Evolutionary conservation across 1,140 invertebrate species (phyloP).

Genomic region (Listronotus oregonensis): DNA sequence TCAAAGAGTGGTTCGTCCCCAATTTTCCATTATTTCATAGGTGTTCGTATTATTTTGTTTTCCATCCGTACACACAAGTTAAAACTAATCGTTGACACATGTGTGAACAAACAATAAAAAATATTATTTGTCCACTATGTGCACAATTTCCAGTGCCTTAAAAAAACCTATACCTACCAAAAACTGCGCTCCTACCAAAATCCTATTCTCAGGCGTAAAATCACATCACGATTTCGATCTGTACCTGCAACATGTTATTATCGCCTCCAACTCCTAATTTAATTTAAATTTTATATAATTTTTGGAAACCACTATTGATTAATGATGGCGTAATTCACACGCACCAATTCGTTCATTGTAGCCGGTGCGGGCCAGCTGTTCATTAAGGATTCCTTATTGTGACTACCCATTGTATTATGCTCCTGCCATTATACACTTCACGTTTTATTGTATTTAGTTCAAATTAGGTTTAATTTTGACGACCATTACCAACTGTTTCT

Average conservation of each 20-base stretch:
- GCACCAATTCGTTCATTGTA: slow-evolving; percentile 46
- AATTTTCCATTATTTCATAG: too few species aligned
- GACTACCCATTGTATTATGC: slow-evolving; percentile 39
- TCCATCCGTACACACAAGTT: too few species aligned
- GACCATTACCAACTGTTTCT: slow-evolving; percentile 36
- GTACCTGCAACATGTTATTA: slow-evolving; percentile 10
- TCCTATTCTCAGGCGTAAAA: too few species aligned
- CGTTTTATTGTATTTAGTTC: slow-evolving; percentile 41
- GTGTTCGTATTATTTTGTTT: too few species aligned
- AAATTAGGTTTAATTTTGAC: slow-evolving; percentile 38
- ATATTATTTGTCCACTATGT: too few species aligned
- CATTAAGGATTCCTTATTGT: slow-evolving; percentile 41
- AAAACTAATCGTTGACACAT: too few species aligned
- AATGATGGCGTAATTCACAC: slow-evolving; percentile 47
- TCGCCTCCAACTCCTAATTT: slow-evolving; percentile 29
- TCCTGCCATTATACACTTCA: slow-evolving; percentile 39
- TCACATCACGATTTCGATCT: too few species aligned
- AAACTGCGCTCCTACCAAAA: too few species aligned
- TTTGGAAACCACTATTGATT: slow-evolving; percentile 46
- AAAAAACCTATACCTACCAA: too few species aligned
- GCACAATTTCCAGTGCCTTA: too few species aligned
- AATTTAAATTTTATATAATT: slow-evolving; percentile 39
- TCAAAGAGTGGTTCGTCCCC: too few species aligned
- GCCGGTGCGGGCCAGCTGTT: slow-evolving; percentile 41
- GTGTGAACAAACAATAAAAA: too few species aligned